Evolutionary conservation across 1,140 invertebrate species (phyloP), one percentile per base, ranked within the genome.

Genomic region (Ceratosolen fusciceps): DNA sequence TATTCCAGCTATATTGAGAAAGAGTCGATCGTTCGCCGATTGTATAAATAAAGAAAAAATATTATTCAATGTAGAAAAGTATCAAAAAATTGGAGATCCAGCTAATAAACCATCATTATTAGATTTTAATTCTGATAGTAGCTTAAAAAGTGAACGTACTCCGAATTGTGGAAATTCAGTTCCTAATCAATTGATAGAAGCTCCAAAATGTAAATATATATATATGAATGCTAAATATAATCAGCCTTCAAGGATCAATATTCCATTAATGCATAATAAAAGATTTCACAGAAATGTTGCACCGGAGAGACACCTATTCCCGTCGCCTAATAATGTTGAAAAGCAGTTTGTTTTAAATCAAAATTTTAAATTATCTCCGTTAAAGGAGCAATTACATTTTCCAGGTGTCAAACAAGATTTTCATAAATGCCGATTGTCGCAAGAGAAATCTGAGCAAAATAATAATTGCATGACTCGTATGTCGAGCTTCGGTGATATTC

Each of bases 161-260:
- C 74, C 74, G n/a, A 77, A 65, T 37, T 80, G 29, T 24, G 60
- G 37, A 5, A 75, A n/a, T 58, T 0, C 21, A 26, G 39, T 39
- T 26, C 14, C 67, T 26, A 80, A 70, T 80, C 65, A 76, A 73
- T 34, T 43, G 52, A 43, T 81, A 21, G 70, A 77, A 74, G 80
- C 80, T 58, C 74, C 70, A 74, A 81, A 80, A 19, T 76, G 67
- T 80, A 80, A 80, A 80, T 77, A 80, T 56, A 10, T 54, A 21
- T 56, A 76, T 19, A 80, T 80, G 79, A 80, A 76, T 68, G 74
- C 75, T 0, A 77, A 81, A n/a, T 81, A 81, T 49, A 74, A 77
- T 77, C 74, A 73, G 67, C 80, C 74, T 26, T 24, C 71, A 21
- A 77, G 70, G 73, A 81, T 81, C 31, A 67, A 34, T 70, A 24